Base-by-base conservation (phyloP, 2,888 invertebrate species). In the Frankliniella intonsa region DNA sequence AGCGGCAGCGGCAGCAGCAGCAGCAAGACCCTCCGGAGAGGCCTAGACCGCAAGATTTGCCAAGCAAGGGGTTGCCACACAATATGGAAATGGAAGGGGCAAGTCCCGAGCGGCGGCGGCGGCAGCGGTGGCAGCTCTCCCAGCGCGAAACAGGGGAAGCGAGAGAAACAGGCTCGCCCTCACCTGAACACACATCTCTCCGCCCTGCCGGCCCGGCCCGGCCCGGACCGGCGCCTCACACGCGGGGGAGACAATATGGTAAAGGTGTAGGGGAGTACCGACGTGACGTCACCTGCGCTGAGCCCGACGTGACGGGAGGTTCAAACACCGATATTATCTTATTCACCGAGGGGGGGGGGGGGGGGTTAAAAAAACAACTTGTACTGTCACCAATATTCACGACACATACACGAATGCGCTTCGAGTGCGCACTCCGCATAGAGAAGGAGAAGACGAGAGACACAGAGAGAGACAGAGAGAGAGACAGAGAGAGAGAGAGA, bases 41-140 rank as follows among this genome's bases (percentile, higher is more conserved):
- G 62, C n/a, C 62, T 62, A 14, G n/a, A 62, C 62, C 62, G 62
- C 62, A 62, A 62, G 62, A 62, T 62, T 62, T 62, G 62, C 62
- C 62, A n/a, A 62, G 62, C 62, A n/a, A 17, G 55, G 17, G 17
- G 55, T 14, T 55, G 17, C 55, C 55, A 55, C 55, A 55, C 55
- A 62, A 62, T 62, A 62, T 62, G 62, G 62, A 62, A n/a, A 62
- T 62, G 62, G 62, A 62, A 38, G 38, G 38, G 38, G 38, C 38
- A 38, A 38, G 3, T 38, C 38, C 38, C 38, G 38, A 38, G 38
- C 38, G 38, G 38, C 38, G 38, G 38, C 38, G 38, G 38, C 38
- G 38, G 38, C 38, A 5, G 38, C 38, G 38, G 62, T 12, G 14
- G n/a, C 62, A 7, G 62, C 62, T 62, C 62, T 38, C 38, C 38